Base-by-base conservation (phyloP, 2,797 vertebrate genomes). In the Acipenser oxyrinchus region DNA sequence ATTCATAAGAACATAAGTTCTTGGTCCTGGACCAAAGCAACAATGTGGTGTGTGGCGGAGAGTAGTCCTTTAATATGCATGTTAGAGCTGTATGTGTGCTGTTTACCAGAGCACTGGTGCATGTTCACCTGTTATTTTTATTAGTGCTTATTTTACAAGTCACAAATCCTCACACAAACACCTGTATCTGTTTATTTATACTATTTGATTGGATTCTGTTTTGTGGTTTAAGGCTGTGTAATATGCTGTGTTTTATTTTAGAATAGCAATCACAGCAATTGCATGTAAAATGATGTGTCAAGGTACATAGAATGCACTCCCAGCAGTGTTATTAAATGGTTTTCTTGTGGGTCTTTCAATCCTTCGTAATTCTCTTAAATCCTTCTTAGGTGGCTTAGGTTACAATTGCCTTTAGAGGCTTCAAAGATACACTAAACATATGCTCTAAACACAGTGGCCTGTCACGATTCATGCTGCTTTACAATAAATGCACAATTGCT, bases 401-500 rank as follows among this genome's bases (percentile, higher is more conserved):
- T 12, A 60, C 10, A 37, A 18, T 37, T 62, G 58, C 60, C 18
- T 67, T 4, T 61, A 18, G 66, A 18, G 13, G 13, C 12, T 37
- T 13, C 13, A 15, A 37, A 62, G 7, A 62, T 62, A 12, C 60
- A 62, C 55, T 65, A 48, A 65, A 18, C 52, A 48, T 10, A 49
- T 65, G 64, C 10, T 12, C 23, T 66, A 48, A 18, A 53, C 53
- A 23, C 70, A 66, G 63, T 70, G 75, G 67, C 74, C 65, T 74
- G 9, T 48, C 52, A n/a, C 53, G 15, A 49, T 49, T 9, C 48
- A 12, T 53, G 55, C 8, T 55, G 49, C 48, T 59, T 13, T 13
- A 12, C 59, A 76, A 79, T 70, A 76, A 82, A 84, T 78, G 79
- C 74, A 87, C 82, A 74, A 75, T 76, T 70, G 71, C 70, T 75